Percentiles rank a stretch among this genome's conserved stretches.
These are phyloP conservation scores for Clinocottus analis DNA, from an alignment of 2,113 vertebrate species.

Conservation along the genomic window DNA sequence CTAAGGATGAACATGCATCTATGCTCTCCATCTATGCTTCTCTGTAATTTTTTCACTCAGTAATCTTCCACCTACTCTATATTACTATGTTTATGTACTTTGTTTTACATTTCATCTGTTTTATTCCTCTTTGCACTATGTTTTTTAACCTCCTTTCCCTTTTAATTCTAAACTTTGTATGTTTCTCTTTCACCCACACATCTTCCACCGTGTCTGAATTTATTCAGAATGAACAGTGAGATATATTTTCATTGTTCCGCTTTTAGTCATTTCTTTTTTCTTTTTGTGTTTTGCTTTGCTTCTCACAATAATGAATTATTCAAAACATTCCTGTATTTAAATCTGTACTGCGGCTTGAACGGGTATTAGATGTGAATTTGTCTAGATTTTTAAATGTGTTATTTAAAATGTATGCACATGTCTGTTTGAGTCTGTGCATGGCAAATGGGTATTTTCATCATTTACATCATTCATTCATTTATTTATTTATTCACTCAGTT, in stretches of 20 bases:
- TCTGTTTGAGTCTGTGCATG: neutral
- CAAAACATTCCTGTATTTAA: neutral
- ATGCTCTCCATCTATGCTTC: conserved; percentile 31
- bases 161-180: conserved; percentile 26
- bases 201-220: conserved; percentile 17
- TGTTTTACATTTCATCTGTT: conserved; percentile 27
- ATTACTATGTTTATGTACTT: conserved; percentile 31
- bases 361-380: neutral
- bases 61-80: conserved; percentile 50
- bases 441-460: neutral
- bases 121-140: neutral
- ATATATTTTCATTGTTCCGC: neutral
- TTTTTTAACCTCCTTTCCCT: neutral
- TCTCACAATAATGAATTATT: conserved; percentile 17
- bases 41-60: conserved; percentile 62
- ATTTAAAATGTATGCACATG: neutral
- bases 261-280: conserved; percentile 19
- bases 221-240: neutral
- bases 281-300: neutral
- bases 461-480: neutral
- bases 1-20: conserved; percentile 42
- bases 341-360: neutral
- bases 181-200: conserved; percentile 26
- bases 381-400: neutral
- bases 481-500: neutral